Percentiles rank a stretch among this genome's conserved stretches.
Evolutionary conservation across 2,113 vertebrate species (phyloP).

Genomic region (Sterrhoptilus dennistouni): DNA sequence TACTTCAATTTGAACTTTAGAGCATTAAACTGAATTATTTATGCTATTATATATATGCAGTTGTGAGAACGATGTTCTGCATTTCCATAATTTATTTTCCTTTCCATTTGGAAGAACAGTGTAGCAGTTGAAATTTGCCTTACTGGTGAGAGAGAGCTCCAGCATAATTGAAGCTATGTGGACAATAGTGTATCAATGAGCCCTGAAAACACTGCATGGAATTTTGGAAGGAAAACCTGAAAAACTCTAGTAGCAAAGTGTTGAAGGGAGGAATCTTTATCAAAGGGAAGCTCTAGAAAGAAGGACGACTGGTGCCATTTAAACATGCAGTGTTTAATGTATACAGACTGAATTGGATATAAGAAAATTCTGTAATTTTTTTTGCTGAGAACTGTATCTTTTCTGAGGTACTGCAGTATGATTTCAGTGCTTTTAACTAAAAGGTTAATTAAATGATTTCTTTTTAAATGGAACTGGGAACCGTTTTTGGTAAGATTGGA

Average conservation of each 20-base stretch:
- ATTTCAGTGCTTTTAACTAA: not conserved
- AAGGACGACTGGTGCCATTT: not conserved
- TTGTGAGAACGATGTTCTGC: not conserved
- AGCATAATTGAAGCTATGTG: not conserved
- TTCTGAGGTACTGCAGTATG: not conserved
- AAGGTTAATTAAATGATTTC: not conserved
- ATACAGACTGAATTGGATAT: not conserved
- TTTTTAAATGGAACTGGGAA: not conserved
- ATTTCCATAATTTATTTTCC: conserved; percentile 22
- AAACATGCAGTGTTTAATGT: not conserved
- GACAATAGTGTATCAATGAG: not conserved
- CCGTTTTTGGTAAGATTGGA: not conserved
- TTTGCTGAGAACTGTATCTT: not conserved
- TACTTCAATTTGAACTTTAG: not conserved
- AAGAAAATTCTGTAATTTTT: not conserved
- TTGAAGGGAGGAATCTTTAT: not conserved
- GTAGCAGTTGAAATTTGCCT: not conserved
- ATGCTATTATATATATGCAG: not conserved
- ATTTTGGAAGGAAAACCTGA: not conserved
- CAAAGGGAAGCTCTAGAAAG: not conserved
- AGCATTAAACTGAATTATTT: conserved; percentile 12
- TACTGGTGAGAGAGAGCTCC: not conserved
- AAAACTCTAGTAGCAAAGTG: not conserved
- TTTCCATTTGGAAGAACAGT: not conserved
- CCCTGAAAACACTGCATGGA: not conserved